These are phyloP conservation scores for Hyalella azteca DNA, from an alignment of 2,888 invertebrate genomes.

Conservation along the genomic window DNA sequence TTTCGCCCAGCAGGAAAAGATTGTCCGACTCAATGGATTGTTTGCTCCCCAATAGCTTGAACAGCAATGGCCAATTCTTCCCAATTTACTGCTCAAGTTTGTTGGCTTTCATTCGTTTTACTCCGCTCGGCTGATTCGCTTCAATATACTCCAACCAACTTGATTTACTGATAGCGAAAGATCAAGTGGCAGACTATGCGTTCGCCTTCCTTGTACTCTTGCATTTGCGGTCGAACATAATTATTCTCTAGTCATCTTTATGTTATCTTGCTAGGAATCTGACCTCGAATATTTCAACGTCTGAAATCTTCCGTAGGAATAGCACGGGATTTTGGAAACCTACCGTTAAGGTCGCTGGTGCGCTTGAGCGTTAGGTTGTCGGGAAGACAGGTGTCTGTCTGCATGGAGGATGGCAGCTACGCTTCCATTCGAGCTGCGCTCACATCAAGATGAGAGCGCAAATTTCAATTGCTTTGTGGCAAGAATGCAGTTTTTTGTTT, in stretches of 20 bases:
- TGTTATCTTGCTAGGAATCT: not conserved
- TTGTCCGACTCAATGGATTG: not conserved
- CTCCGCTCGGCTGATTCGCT: not conserved
- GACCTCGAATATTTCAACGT: not conserved
- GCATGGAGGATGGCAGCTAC: constrained; percentile 16
- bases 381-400: constrained; percentile 13
- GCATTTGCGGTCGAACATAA: not conserved
- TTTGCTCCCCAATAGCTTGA: not conserved
- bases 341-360: not conserved
- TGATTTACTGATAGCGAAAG: not conserved
- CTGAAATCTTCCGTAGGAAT: not conserved
- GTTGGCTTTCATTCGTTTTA: not conserved
- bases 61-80: not conserved
- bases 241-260: constrained; percentile 9
- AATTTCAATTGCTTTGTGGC: constrained; percentile 16
- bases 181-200: constrained; percentile 6
- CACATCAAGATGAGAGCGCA: not conserved
- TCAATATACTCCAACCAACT: not conserved
- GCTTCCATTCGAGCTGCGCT: constrained; percentile 11
- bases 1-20: not conserved
- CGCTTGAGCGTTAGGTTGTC: constrained; percentile 13
- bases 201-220: not conserved
- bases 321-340: not conserved
- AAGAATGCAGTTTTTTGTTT: no score
- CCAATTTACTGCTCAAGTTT: not conserved